Percentiles rank a stretch among this genome's conserved stretches.
These are phyloP conservation scores for Hypercompe scribonia DNA, from an alignment of 2,888 invertebrate species.

Conservation along the genomic window DNA sequence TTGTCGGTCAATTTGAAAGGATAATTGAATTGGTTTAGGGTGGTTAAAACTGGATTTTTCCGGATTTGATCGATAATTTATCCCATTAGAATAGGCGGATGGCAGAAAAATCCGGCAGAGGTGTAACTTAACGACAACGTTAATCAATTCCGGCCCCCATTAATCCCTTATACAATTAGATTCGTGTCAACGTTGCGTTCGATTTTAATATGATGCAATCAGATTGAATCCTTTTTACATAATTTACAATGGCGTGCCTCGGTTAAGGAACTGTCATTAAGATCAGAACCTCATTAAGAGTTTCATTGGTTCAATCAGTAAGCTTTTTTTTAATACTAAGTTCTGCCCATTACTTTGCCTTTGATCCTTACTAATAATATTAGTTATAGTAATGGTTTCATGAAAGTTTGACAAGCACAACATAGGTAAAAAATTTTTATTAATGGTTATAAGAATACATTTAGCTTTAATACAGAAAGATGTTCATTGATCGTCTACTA, in stretches of 20 bases:
- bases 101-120: conserved; percentile 29
- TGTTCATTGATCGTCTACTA: too few relatives aligned
- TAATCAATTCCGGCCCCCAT: conserved; percentile 31
- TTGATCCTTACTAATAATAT: too few relatives aligned
- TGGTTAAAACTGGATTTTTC: conserved; percentile 62
- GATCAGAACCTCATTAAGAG: not conserved
- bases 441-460: too few relatives aligned
- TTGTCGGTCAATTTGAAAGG: conserved; percentile 38
- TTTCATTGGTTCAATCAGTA: not conserved
- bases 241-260: not conserved
- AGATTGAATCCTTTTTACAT: conserved; percentile 9
- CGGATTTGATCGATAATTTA: conserved; percentile 65
- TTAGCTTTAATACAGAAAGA: too few relatives aligned
- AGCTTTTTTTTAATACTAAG: too few relatives aligned
- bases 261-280: not conserved
- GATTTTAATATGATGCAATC: conserved; percentile 23
- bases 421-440: too few relatives aligned
- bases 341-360: not conserved
- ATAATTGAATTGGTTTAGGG: conserved; percentile 64
- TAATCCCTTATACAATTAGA: conserved; percentile 35
- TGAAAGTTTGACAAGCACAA: too few relatives aligned
- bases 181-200: conserved; percentile 31
- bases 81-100: conserved; percentile 56
- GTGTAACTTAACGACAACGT: conserved; percentile 35
- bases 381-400: too few relatives aligned